Evolutionary conservation across 2,888 invertebrate genomes (phyloP).

Genomic region (Drosophila putrida): DNA sequence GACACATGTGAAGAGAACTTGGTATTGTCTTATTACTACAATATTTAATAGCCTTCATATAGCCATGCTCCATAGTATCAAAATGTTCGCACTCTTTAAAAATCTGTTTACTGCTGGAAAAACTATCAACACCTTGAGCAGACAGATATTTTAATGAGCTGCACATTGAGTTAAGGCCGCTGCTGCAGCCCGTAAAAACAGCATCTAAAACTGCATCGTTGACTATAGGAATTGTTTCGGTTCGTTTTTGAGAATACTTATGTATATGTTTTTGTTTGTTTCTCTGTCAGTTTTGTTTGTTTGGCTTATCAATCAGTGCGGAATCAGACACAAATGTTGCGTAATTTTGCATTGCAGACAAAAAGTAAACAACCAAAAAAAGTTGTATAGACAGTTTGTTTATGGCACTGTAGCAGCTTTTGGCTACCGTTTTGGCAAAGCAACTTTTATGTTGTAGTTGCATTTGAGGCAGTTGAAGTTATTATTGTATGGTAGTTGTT

Average conservation of each 20-base stretch:
- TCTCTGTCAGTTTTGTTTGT: conserved; percentile 45
- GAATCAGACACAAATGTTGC: conserved; percentile 62
- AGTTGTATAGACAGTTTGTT: conserved; percentile 58
- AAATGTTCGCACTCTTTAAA: conserved; percentile 55
- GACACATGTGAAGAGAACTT: conserved; percentile 1
- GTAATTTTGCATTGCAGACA: conserved; percentile 61
- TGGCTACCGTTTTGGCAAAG: conserved; percentile 61
- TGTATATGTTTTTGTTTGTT: conserved; percentile 20
- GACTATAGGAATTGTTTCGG: conserved; percentile 22
- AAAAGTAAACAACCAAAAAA: conserved; percentile 28
- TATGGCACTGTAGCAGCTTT: conserved; percentile 57
- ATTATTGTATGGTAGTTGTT: conserved; percentile 18
- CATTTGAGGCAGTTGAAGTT: conserved; percentile 41
- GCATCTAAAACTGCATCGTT: conserved; percentile 21
- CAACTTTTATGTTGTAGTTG: conserved; percentile 50
- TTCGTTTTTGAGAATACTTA: conserved; percentile 19
- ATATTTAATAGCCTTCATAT: conserved; percentile 23
- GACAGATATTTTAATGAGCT: conserved; percentile 61
- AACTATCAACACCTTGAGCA: conserved; percentile 59
- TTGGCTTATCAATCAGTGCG: conserved; percentile 72
- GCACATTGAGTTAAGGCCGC: conserved; percentile 36
- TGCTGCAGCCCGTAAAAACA: conserved; percentile 34
- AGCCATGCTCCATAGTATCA: conserved; percentile 2
- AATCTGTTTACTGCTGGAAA: conserved; percentile 51
- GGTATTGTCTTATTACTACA: conserved; percentile 4